Conservation (phyloP, 2,113 vertebrate genomes). For the Regulus satrapa region DNA sequence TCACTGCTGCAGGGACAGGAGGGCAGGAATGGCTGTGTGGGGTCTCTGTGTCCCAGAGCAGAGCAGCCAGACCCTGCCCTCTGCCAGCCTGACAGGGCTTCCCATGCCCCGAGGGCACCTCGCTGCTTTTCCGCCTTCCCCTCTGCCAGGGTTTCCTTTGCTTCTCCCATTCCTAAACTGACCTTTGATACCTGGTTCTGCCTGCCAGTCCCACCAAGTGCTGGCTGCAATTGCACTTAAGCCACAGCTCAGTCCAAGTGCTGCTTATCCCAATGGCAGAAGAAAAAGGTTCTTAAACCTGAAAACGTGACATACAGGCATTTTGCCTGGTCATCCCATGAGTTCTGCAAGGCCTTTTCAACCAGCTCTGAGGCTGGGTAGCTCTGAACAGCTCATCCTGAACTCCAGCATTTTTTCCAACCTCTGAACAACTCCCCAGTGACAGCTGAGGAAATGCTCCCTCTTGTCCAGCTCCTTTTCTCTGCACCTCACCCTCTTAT, state of each 20-base stretch:
- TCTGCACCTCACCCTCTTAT: not conserved
- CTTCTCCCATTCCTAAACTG: not conserved
- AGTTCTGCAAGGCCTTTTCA: not conserved
- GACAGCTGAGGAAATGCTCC: not conserved
- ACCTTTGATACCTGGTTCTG: not conserved
- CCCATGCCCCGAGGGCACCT: not conserved
- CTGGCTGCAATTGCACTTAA: not conserved
- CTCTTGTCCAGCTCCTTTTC: not conserved
- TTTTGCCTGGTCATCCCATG: not conserved
- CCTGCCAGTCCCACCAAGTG: not conserved
- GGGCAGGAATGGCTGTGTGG: not conserved
- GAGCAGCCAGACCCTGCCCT: not conserved
- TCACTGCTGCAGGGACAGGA: not conserved
- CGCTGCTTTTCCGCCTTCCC: not conserved
- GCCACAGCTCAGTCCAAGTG: not conserved
- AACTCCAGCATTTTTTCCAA: not conserved
- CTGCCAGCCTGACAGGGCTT: not conserved
- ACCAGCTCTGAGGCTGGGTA: not conserved
- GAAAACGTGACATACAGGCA: not conserved
- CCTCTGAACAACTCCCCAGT: not conserved
- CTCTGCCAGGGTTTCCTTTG: not conserved
- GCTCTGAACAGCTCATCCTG: not conserved
- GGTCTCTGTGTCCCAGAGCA: too few species aligned
- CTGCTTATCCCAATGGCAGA: not conserved
- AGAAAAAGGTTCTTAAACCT: not conserved